phyloP scores from a whole-genome alignment of 2,888 invertebrate genomes.

The Eupsilia transversa region DNA sequence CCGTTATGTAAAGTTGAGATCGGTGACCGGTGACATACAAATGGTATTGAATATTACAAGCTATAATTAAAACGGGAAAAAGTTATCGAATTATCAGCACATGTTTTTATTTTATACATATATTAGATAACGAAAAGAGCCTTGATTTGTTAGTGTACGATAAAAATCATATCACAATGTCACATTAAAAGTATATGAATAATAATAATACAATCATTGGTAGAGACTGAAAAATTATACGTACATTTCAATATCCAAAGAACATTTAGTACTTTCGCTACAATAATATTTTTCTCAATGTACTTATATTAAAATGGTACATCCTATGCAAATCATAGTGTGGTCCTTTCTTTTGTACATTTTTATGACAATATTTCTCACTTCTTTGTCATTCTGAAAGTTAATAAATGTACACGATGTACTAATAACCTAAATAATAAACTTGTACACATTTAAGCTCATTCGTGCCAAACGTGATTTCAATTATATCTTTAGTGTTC shows the following conservation, averaged over 20 bases:
- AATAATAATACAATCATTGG: background rate
- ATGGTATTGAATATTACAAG: constrained; percentile 19
- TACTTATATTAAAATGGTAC: background rate
- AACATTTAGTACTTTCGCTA: background rate
- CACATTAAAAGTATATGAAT: constrained; percentile 2
- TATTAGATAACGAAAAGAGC: constrained; percentile 29
- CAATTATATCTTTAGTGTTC: constrained; percentile 49
- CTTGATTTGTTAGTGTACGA: constrained; percentile 40
- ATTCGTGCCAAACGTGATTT: constrained; percentile 51
- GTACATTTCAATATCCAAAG: background rate
- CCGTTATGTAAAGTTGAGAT: constrained; percentile 38
- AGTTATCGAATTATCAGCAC: background rate
- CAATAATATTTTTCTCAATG: background rate
- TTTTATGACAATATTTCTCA: background rate
- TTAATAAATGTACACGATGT: constrained; percentile 24
- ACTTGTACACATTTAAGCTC: constrained; percentile 1
- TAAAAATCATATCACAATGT: constrained; percentile 47
- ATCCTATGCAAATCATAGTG: background rate
- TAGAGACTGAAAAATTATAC: background rate
- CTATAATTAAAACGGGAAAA: constrained; percentile 24
- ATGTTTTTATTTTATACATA: constrained; percentile 36
- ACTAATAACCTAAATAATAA: constrained; percentile 48
- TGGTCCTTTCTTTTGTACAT: background rate
- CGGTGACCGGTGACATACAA: constrained; percentile 7
- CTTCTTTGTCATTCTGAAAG: background rate